A percentile compares a stretch with the other conserved stretches of the same genome.
phyloP scores from a whole-genome alignment of 2,113 vertebrate genomes.

The Vulpes lagopus region DNA sequence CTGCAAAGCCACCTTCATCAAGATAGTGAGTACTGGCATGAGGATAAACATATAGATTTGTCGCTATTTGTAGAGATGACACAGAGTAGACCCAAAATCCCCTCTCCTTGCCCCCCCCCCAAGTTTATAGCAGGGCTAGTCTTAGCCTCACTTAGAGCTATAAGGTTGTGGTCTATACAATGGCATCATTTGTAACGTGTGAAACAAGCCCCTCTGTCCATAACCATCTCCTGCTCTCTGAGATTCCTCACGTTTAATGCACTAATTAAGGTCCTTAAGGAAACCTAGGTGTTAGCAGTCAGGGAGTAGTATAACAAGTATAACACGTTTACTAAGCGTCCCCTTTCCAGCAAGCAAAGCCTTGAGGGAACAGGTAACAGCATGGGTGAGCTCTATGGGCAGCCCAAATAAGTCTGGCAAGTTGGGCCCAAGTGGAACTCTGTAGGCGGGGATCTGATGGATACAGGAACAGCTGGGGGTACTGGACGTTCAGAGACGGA shows the following conservation, averaged over 20 bases:
- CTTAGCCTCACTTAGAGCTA: constrained; percentile 15
- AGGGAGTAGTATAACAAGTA: too few relatives aligned
- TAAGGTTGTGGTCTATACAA: not conserved
- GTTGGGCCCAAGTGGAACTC: not conserved
- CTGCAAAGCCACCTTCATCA: not conserved
- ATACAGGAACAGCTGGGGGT: not conserved
- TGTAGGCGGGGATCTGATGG: not conserved
- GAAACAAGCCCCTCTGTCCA: not conserved
- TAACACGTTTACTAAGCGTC: not conserved
- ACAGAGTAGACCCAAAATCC: not conserved
- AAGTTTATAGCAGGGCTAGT: not conserved
- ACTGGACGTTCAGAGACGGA: not conserved
- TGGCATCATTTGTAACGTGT: not conserved
- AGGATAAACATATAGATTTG: not conserved
- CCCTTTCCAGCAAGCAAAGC: not conserved
- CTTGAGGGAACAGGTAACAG: not conserved
- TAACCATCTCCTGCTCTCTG: not conserved
- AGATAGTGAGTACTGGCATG: not conserved
- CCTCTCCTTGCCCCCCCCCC: not conserved
- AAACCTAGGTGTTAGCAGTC: not conserved
- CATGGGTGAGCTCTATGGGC: not conserved
- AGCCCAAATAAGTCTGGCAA: not conserved
- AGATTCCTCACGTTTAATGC: constrained; percentile 20
- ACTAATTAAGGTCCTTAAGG: not conserved
- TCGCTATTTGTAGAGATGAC: not conserved